Conservation (phyloP, 2,113 vertebrate genomes). For the Spilogale gracilis region DNA sequence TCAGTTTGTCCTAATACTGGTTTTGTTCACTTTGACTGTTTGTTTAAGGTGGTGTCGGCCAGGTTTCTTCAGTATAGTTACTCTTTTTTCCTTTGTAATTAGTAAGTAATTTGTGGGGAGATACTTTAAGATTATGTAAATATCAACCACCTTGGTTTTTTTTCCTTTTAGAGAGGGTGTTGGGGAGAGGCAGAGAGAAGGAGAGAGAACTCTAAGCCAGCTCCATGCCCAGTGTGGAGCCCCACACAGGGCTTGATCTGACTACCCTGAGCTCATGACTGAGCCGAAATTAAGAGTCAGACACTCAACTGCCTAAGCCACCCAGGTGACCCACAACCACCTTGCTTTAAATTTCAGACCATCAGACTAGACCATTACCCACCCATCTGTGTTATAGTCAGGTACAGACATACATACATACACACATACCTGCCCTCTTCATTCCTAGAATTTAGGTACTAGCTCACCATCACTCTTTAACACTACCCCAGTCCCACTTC, state of each 20-base stretch:
- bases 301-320: background rate
- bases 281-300: background rate
- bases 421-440: background rate
- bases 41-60: constrained; percentile 1
- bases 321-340: background rate
- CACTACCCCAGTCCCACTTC: background rate
- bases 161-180: background rate
- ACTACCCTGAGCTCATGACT: background rate
- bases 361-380: background rate
- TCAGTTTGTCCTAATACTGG: constrained; percentile 24
- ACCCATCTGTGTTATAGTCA: background rate
- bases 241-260: background rate
- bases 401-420: background rate
- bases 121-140: constrained; percentile 39
- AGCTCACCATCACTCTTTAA: background rate
- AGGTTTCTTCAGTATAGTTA: constrained; percentile 43
- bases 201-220: background rate
- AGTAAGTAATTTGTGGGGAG: constrained; percentile 3
- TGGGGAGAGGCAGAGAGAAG: background rate
- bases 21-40: constrained; percentile 15
- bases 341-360: constrained; percentile 28
- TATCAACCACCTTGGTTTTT: background rate
- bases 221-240: background rate
- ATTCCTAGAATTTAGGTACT: constrained; percentile 41
- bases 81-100: constrained; percentile 44